Base-by-base conservation (phyloP, 1,140 invertebrate genomes). In the Drosophila ananassae region DNA sequence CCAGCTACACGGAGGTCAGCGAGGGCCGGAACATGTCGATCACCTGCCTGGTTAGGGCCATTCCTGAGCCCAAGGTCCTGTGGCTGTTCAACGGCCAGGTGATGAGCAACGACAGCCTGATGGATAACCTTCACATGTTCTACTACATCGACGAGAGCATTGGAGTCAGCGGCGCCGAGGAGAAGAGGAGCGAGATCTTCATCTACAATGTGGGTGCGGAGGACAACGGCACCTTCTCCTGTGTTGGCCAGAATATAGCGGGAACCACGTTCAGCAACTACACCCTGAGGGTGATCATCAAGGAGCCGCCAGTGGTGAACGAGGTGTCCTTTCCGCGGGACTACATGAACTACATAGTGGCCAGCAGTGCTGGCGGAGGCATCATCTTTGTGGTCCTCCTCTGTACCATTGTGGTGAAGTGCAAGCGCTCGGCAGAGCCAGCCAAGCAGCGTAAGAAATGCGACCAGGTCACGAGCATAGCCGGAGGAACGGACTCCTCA, bases 71-170 rank as follows among this genome's bases (percentile, higher is more conserved):
- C 0, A 95, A 94, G 78, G 94, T 97, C 10, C 94, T 95, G 0
- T 98, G 96, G 97, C 94, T 94, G 83, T 96, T 96, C 90, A 95
- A 96, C 79, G 96, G 95, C 2, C 94, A 95, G 82, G 92, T 95
- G 55, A 93, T 96, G 81, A 95, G 95, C 80, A 96, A 95, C 92
- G 95, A 95, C 80, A 94, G 95, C 22, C 93, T 94, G 54, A 92
- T 94, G 56, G 94, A 94, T 41, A 95, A 95, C 51, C 90, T 95
- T 47, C 94, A 94, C 83, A 92, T 95, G 77, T 93, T 94, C 60
- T 95, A 95, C 92, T 95, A 93, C 73, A 93, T 95, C 3, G 95
- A 96, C 89, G 95, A 95, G 81, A 95, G 94, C 12, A 64, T 75
- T 6, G 92, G 93, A 3, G 94, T 94, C 21, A 89, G 83, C 1